Evolutionary conservation across 2,113 vertebrate species (phyloP).

Genomic region (Pseudopipra pipra): DNA sequence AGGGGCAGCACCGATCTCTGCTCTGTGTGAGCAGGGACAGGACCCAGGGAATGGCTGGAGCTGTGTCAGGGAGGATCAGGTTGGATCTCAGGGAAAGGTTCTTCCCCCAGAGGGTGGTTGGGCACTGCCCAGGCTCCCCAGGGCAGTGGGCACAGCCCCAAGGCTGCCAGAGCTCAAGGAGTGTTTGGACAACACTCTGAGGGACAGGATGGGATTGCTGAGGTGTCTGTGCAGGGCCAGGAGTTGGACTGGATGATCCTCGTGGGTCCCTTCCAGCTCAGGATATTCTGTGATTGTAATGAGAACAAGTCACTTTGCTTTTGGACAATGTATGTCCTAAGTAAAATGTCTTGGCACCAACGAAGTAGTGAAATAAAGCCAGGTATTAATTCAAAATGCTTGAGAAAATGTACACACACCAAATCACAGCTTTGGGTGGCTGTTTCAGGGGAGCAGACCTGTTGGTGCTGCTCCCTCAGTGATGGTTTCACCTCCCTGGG

Average conservation of each 20-base stretch:
- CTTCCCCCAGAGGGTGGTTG: not conserved
- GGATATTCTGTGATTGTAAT: not conserved
- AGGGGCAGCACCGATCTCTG: not conserved
- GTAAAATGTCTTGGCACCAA: not conserved
- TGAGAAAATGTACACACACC: too few species aligned
- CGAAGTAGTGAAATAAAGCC: not conserved
- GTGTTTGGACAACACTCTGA: not conserved
- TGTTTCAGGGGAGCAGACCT: not conserved
- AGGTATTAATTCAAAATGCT: not conserved
- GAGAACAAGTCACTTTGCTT: not conserved
- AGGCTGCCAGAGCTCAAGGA: not conserved
- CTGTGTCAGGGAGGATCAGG: not conserved
- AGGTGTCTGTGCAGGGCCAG: not conserved
- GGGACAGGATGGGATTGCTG: not conserved
- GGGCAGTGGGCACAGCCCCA: not conserved
- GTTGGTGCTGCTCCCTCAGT: not conserved
- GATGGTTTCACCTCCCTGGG: not conserved
- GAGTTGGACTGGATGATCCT: not conserved
- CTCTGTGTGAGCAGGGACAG: not conserved
- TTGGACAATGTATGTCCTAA: not conserved
- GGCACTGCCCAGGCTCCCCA: not conserved
- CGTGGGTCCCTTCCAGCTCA: not conserved
- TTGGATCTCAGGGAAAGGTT: not conserved
- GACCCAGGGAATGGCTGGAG: rapidly evolving
- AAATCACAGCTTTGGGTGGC: not conserved